Evolutionary conservation across 2,888 invertebrate genomes (phyloP).

Genomic region (Drosophila merina): DNA sequence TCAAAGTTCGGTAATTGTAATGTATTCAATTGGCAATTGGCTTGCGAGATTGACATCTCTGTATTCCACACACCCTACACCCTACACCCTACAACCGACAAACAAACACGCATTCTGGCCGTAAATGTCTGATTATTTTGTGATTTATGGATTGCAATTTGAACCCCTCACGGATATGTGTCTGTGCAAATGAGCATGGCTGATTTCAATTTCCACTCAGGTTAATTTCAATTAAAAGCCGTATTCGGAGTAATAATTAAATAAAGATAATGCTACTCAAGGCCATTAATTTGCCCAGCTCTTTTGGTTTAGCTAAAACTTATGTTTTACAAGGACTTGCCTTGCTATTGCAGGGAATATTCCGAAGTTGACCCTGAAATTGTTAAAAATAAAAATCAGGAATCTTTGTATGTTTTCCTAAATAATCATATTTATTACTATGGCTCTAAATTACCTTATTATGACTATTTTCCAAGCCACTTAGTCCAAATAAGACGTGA

Average conservation of each 20-base stretch:
- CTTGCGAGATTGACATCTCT: conserved; percentile 69
- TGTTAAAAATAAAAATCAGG: too few species aligned
- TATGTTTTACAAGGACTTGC: too few species aligned
- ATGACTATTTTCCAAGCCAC: conserved; percentile 13
- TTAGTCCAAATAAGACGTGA: conserved; percentile 22
- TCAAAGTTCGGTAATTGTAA: conserved; percentile 67
- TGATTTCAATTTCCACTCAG: conserved; percentile 58
- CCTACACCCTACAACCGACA: neutral
- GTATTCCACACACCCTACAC: neutral
- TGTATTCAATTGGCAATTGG: conserved; percentile 71
- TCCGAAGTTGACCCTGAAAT: too few species aligned
- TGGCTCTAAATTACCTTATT: conserved; percentile 4
- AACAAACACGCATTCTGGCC: conserved; percentile 9
- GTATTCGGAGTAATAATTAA: conserved; percentile 58
- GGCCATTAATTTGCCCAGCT: conserved; percentile 16
- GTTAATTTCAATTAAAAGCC: conserved; percentile 72
- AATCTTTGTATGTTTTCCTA: neutral
- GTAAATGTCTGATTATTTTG: conserved; percentile 63
- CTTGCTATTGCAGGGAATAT: too few species aligned
- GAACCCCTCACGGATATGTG: conserved; percentile 51
- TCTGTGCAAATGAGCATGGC: conserved; percentile 51
- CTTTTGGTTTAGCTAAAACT: neutral
- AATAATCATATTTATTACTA: neutral
- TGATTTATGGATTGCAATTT: conserved; percentile 71
- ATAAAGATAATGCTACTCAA: conserved; percentile 14